A percentile compares a stretch with the other conserved stretches of the same genome.
Conservation (phyloP, 2,888 invertebrate species). For the Scaeva pyrastri region DNA sequence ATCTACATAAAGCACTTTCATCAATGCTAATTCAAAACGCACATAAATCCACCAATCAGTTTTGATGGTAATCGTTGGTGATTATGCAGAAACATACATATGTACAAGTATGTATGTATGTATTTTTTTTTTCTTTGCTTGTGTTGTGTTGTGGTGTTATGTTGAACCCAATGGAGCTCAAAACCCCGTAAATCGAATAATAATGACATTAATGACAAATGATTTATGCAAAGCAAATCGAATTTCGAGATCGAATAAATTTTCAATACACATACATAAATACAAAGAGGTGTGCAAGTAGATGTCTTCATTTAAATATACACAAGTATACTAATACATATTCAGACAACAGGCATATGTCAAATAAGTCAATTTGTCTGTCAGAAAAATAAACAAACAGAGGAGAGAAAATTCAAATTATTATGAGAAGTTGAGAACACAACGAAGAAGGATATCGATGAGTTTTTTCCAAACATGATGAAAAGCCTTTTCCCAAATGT, state of each 20-base stretch:
- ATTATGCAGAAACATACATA: conserved; percentile 30
- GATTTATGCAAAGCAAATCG: conserved; percentile 62
- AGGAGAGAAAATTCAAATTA: not conserved
- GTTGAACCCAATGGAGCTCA: conserved; percentile 9
- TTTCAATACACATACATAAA: not conserved
- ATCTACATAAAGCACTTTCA: conserved; percentile 42
- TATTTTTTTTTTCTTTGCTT: too few species aligned
- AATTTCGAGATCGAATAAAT: conserved; percentile 58
- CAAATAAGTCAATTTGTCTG: conserved; percentile 32
- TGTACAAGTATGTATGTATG: too few species aligned
- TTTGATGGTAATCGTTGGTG: not conserved
- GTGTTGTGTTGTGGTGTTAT: conserved; percentile 24
- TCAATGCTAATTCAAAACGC: conserved; percentile 56
- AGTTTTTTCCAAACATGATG: too few species aligned
- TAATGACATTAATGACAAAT: conserved; percentile 64
- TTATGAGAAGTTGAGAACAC: not conserved
- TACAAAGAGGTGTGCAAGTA: too few species aligned
- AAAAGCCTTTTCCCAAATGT: too few species aligned
- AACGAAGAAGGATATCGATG: not conserved
- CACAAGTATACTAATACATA: not conserved
- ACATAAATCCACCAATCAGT: conserved; percentile 54
- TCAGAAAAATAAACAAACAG: not conserved
- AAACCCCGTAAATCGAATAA: conserved; percentile 52
- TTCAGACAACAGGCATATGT: not conserved
- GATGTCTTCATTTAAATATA: not conserved